A percentile compares a stretch with the other conserved stretches of the same genome.
These are phyloP conservation scores for Mus caroli DNA, from an alignment of 2,797 vertebrate genomes.

Conservation along the genomic window DNA sequence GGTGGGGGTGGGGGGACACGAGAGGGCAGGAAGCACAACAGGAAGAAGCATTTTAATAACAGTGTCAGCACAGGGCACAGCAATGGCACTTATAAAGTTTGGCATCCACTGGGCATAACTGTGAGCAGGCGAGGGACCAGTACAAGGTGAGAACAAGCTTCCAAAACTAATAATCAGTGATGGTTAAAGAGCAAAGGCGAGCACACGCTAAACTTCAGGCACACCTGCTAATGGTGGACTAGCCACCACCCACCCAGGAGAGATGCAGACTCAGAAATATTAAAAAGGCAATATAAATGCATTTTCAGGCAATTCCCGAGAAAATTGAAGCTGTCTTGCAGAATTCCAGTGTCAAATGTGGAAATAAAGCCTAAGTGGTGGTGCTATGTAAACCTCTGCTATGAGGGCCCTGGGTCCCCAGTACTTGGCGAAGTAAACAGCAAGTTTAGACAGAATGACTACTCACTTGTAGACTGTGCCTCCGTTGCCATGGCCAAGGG, in stretches of 20 bases:
- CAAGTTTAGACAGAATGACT: constrained; percentile 80
- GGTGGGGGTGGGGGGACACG: constrained; percentile 39
- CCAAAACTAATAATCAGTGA: constrained; percentile 37
- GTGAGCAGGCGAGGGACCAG: neutral
- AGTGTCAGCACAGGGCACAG: constrained; percentile 73
- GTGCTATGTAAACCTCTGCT: constrained; percentile 59
- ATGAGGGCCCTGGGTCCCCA: neutral
- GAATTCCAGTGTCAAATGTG: constrained; percentile 72
- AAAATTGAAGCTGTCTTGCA: constrained; percentile 79
- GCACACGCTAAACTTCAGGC: constrained; percentile 75
- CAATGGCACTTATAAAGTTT: constrained; percentile 70
- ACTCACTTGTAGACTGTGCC: constrained; percentile 99
- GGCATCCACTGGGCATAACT: constrained; percentile 67
- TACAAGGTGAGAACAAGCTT: constrained; percentile 61
- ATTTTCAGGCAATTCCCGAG: constrained; percentile 77
- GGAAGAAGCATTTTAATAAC: constrained; percentile 64
- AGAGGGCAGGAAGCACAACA: constrained; percentile 66
- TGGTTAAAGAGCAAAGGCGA: constrained; percentile 58
- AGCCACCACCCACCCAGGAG: constrained; percentile 78
- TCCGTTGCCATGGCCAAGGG: constrained; percentile 98
- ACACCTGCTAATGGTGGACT: constrained; percentile 76
- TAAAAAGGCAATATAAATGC: constrained; percentile 84
- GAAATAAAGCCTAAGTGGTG: constrained; percentile 70
- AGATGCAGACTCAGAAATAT: constrained; percentile 69
- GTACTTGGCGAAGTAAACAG: constrained; percentile 35